These are phyloP conservation scores for Labroides dimidiatus DNA, from an alignment of 2,797 vertebrate genomes.

Conservation along the genomic window DNA sequence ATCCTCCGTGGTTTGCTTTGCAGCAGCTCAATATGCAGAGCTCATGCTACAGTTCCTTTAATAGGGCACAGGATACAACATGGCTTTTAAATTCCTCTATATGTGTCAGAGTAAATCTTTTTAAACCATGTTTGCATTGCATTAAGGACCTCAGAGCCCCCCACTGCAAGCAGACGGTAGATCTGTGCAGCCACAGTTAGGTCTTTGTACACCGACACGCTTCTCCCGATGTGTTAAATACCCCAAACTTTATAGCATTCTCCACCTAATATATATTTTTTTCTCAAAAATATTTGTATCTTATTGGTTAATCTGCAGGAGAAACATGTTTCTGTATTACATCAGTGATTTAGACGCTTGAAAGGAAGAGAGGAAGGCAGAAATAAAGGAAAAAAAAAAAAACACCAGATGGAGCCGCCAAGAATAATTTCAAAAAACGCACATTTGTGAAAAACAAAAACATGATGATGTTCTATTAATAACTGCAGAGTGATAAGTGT, in stretches of 20 bases:
- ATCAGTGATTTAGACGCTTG: slow-evolving; percentile 15
- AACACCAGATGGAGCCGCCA: slow-evolving; percentile 9
- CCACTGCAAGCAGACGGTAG: slow-evolving; percentile 62
- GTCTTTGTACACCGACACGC: slow-evolving; percentile 73
- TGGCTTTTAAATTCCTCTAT: slow-evolving; percentile 71
- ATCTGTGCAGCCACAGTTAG: slow-evolving; percentile 75
- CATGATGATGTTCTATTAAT: slow-evolving; percentile 62
- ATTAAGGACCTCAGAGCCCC: slow-evolving; percentile 77
- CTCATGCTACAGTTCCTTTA: slow-evolving; percentile 66
- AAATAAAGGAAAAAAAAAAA: slow-evolving; percentile 6
- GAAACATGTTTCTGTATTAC: slow-evolving; percentile 41
- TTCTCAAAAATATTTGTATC: slow-evolving; percentile 43
- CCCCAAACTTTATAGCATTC: slow-evolving; percentile 55
- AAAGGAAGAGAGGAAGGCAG: slow-evolving; percentile 10
- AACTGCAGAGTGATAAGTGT: slow-evolving; percentile 62
- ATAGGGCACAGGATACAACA: slow-evolving; percentile 71
- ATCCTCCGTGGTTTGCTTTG: slow-evolving; percentile 37
- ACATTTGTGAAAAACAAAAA: slow-evolving; percentile 29
- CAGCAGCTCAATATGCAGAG: slow-evolving; percentile 36
- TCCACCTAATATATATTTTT: slow-evolving; percentile 61
- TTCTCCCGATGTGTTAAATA: slow-evolving; percentile 73
- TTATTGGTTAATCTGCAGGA: slow-evolving; percentile 50
- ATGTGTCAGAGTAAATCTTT: slow-evolving; percentile 81
- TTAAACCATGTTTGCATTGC: slow-evolving; percentile 79
- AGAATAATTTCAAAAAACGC: slow-evolving; percentile 24